Conservation (phyloP, 2,797 vertebrate species). For the Chelon auratus region DNA sequence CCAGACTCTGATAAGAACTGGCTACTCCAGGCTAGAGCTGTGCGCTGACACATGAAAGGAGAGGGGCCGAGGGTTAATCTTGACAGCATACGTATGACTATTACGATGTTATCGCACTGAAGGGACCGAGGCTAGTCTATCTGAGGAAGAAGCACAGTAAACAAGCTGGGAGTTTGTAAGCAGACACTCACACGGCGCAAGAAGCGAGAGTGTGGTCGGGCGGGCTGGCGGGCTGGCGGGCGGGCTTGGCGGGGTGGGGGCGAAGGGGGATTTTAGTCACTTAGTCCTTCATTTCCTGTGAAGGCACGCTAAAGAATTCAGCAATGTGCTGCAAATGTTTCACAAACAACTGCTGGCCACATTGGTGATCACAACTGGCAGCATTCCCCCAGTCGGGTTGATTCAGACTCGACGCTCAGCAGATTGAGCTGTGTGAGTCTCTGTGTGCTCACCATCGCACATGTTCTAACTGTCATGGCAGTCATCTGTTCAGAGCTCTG, state of each 20-base stretch:
- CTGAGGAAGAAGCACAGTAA: constrained; percentile 20
- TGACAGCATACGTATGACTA: not conserved
- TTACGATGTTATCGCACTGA: constrained; percentile 11
- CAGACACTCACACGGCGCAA: constrained; percentile 14
- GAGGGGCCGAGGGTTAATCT: constrained; percentile 2
- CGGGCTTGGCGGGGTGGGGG: not conserved
- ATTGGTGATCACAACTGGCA: constrained; percentile 78
- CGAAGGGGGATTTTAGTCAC: constrained; percentile 32
- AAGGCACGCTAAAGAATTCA: constrained; percentile 61
- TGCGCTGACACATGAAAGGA: not conserved
- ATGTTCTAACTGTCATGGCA: constrained; percentile 73
- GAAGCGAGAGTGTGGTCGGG: constrained; percentile 12
- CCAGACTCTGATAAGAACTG: no score
- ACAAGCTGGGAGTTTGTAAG: constrained; percentile 9
- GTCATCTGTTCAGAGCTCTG: constrained; percentile 66
- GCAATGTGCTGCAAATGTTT: constrained; percentile 62
- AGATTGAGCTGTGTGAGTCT: constrained; percentile 73
- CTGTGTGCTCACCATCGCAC: constrained; percentile 67
- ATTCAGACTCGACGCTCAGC: constrained; percentile 61
- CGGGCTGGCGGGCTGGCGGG: no score
- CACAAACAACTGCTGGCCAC: constrained; percentile 74
- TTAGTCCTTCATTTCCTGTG: constrained; percentile 68
- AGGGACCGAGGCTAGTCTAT: constrained; percentile 13
- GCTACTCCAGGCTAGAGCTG: no score
- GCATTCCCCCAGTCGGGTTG: constrained; percentile 55